A percentile compares a stretch with the other conserved stretches of the same genome.
These are phyloP conservation scores for Prosopocoilus inquinatus DNA, from an alignment of 2,888 invertebrate genomes.

Conservation along the genomic window DNA sequence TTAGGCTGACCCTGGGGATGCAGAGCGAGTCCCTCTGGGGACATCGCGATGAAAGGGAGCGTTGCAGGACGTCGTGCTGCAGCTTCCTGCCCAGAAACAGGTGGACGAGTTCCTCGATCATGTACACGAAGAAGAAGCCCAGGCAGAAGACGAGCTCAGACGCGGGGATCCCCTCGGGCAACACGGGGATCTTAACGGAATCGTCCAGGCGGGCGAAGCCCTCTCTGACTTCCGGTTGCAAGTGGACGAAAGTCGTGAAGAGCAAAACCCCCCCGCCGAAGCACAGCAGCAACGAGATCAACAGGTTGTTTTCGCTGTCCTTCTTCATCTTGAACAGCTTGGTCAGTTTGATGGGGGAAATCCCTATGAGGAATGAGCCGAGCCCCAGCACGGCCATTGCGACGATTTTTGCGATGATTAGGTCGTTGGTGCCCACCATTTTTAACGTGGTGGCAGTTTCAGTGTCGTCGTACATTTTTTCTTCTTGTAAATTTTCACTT, in stretches of 20 bases:
- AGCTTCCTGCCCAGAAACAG: slow-evolving; percentile 52
- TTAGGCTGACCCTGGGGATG: slow-evolving; percentile 44
- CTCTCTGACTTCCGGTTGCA: slow-evolving; percentile 65
- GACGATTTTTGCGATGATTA: slow-evolving; percentile 58
- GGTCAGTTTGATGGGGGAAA: slow-evolving; percentile 53
- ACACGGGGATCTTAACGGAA: slow-evolving; percentile 48
- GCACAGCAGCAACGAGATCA: slow-evolving; percentile 59
- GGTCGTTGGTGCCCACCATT: slow-evolving; percentile 27
- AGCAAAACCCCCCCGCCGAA: slow-evolving; percentile 66
- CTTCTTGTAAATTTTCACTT: no score
- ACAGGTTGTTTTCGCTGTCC: slow-evolving; percentile 50
- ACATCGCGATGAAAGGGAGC: slow-evolving; percentile 57
- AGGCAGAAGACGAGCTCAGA: slow-evolving; percentile 61
- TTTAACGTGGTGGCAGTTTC: neutral
- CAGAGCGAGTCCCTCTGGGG: slow-evolving; percentile 46
- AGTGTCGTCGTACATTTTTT: no score
- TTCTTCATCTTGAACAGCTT: slow-evolving; percentile 43
- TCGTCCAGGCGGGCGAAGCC: slow-evolving; percentile 53
- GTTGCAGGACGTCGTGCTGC: slow-evolving; percentile 52
- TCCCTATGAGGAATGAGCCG: slow-evolving; percentile 59
- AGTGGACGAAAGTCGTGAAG: slow-evolving; percentile 63
- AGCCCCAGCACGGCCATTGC: slow-evolving; percentile 60
- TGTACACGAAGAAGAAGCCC: slow-evolving; percentile 64
- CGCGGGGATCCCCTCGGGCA: slow-evolving; percentile 53
- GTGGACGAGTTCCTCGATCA: slow-evolving; percentile 63